Conservation (phyloP, 2,113 vertebrate species). For the Nothocercus nigrocapillus region DNA sequence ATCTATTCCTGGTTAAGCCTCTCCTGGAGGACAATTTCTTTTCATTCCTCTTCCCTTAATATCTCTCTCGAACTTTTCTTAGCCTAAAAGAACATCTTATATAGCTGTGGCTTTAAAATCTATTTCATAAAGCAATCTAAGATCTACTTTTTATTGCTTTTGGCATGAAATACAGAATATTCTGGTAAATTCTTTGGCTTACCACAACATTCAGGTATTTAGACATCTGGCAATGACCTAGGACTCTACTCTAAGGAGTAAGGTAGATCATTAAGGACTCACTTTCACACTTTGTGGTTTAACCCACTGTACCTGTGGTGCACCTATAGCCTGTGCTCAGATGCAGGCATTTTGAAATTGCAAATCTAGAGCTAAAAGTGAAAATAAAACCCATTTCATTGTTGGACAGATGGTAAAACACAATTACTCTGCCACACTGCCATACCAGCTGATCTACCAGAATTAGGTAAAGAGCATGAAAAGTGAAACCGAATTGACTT, state of each 20-base stretch:
- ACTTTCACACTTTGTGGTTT: neutral
- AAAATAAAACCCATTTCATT: neutral
- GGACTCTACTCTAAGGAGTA: neutral
- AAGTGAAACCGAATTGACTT: neutral
- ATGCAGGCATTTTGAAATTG: neutral
- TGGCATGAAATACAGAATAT: neutral
- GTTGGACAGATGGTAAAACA: neutral
- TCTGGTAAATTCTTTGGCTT: neutral
- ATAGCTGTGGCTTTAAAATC: neutral
- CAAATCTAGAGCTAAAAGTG: neutral
- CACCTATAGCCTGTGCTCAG: neutral
- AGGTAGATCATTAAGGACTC: neutral
- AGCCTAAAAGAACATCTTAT: neutral
- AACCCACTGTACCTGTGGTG: no score
- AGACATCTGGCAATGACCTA: neutral
- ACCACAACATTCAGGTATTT: neutral
- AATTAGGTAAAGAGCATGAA: neutral
- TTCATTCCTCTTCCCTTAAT: neutral
- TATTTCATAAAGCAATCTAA: neutral
- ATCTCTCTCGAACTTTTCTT: neutral
- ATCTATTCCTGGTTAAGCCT: neutral
- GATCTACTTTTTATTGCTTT: neutral
- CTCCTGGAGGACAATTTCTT: neutral
- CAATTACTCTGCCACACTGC: neutral
- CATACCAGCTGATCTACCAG: neutral